Conservation (phyloP, 2,113 vertebrate species). For the Scomber colias region DNA sequence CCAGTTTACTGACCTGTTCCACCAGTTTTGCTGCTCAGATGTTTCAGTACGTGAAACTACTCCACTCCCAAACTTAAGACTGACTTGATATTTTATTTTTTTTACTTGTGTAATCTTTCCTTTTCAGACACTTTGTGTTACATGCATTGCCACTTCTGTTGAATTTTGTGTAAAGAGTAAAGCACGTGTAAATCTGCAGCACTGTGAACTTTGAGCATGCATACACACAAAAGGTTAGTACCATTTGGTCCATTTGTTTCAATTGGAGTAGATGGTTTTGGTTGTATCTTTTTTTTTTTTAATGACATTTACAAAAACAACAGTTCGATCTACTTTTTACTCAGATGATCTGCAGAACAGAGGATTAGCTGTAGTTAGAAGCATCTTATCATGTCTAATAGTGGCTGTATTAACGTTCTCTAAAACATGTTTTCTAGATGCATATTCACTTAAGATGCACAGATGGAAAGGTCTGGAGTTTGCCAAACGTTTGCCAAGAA, state of each 20-base stretch:
- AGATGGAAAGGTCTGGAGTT: constrained; percentile 18
- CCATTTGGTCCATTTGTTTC: neutral
- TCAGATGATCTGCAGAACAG: neutral
- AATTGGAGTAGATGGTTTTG: constrained; percentile 4
- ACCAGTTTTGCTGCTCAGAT: constrained; percentile 53
- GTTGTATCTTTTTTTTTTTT: neutral
- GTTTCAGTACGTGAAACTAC: constrained; percentile 12
- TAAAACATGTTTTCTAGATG: constrained; percentile 1
- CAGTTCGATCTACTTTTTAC: neutral
- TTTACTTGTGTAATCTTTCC: constrained; percentile 40
- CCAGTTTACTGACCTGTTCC: constrained; percentile 17
- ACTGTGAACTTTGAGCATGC: constrained; percentile 16
- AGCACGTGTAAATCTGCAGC: constrained; percentile 22
- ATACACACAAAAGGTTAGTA: neutral
- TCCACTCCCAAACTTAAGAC: neutral
- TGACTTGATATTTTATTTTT: constrained; percentile 56
- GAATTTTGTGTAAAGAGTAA: neutral
- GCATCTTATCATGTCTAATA: neutral
- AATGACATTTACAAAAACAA: constrained; percentile 4
- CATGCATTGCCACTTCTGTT: neutral
- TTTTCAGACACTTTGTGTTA: constrained; percentile 18
- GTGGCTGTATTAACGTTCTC: neutral
- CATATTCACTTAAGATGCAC: constrained; percentile 10
- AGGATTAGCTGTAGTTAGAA: constrained; percentile 17
- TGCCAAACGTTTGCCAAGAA: constrained; percentile 69